Percentiles rank a stretch among this genome's conserved stretches.
These are phyloP conservation scores for Piprites chloris DNA, from an alignment of 2,113 vertebrate genomes.

Conservation along the genomic window DNA sequence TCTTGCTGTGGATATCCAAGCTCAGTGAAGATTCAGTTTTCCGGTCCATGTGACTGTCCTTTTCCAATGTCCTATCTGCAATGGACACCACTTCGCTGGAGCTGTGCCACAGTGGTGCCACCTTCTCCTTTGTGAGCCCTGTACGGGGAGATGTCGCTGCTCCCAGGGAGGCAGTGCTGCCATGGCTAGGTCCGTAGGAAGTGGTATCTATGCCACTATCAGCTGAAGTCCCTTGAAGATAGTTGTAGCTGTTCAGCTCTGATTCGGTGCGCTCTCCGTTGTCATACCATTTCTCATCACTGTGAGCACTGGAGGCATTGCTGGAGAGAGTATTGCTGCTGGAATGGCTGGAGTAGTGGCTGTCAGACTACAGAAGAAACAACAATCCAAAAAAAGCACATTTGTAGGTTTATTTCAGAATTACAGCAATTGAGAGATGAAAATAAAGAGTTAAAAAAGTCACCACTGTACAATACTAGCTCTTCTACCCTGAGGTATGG, in stretches of 20 bases:
- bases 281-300: conserved; percentile 96
- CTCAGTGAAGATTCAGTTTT: conserved; percentile 80
- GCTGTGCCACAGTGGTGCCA: conserved; percentile 86
- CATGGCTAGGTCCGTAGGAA: conserved; percentile 87
- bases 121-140: conserved; percentile 80
- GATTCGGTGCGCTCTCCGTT: conserved; percentile 81
- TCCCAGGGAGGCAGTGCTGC: conserved; percentile 85
- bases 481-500: not conserved
- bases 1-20: conserved; percentile 79
- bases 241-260: conserved; percentile 87
- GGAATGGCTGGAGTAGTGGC: conserved; percentile 94
- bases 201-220: conserved; percentile 94
- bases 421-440: not conserved
- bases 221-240: conserved; percentile 87
- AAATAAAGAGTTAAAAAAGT: not conserved
- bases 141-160: conserved; percentile 75
- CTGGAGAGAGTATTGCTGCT: conserved; percentile 96
- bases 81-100: conserved; percentile 85
- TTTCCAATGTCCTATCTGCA: conserved; percentile 83
- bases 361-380: conserved; percentile 78
- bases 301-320: conserved; percentile 91
- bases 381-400: not conserved
- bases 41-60: conserved; percentile 75
- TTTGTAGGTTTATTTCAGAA: not conserved
- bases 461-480: not conserved